These are phyloP conservation scores for Microchirus variegatus DNA, from an alignment of 2,797 vertebrate species.

Conservation along the genomic window DNA sequence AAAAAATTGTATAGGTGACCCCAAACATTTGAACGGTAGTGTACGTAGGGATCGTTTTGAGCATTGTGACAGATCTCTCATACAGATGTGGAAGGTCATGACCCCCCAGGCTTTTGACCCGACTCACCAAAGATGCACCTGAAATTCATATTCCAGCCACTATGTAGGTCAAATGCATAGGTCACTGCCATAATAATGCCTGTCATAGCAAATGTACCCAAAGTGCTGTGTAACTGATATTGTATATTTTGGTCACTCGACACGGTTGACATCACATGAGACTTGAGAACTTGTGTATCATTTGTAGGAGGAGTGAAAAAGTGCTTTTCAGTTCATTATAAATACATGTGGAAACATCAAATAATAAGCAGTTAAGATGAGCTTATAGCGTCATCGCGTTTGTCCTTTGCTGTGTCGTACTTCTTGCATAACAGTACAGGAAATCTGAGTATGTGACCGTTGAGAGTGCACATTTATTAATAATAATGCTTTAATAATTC, in stretches of 20 bases:
- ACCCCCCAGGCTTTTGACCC: conserved; percentile 25
- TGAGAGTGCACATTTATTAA: conserved; percentile 15
- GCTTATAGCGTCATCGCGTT: neutral
- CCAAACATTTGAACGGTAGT: too few relatives aligned
- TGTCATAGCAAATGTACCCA: conserved; percentile 15
- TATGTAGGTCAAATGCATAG: conserved; percentile 35
- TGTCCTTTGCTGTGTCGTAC: neutral
- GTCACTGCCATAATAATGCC: conserved; percentile 12
- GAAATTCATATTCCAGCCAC: conserved; percentile 29
- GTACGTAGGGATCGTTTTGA: conserved; percentile 6
- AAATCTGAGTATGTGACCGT: neutral
- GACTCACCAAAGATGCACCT: conserved; percentile 31
- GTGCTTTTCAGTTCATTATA: neutral
- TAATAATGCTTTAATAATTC: conserved; percentile 17
- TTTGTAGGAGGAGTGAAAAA: neutral
- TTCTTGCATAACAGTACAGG: conserved; percentile 7
- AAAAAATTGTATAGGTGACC: too few relatives aligned
- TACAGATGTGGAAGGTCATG: conserved; percentile 30
- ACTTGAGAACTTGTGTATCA: neutral
- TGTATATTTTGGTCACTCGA: neutral
- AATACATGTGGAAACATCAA: neutral
- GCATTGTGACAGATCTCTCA: conserved; percentile 27
- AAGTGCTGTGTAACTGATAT: conserved; percentile 6
- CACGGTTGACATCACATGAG: neutral
- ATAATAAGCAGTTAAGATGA: neutral